A percentile compares a stretch with the other conserved stretches of the same genome.
Conservation (phyloP, 2,888 invertebrate species). For the Adelognathus sp. region DNA sequence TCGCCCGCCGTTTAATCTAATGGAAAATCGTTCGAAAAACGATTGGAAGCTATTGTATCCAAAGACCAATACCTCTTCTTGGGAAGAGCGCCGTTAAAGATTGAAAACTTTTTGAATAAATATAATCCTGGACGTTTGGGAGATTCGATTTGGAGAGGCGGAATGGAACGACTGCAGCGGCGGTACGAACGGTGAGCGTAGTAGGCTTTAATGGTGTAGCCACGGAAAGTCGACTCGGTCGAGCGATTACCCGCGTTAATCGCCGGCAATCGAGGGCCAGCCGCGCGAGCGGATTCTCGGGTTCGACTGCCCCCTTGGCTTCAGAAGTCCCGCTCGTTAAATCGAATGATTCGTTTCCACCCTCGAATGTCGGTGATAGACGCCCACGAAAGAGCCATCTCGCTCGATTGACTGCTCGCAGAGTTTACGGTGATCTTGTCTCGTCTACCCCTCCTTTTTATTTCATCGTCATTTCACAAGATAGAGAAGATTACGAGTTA, state of each 20-base stretch:
- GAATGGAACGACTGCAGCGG: background rate
- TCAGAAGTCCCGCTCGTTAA: conserved; percentile 43
- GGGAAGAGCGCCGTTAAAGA: background rate
- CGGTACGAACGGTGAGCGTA: background rate
- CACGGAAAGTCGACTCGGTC: conserved; percentile 42
- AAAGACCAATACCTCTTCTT: background rate
- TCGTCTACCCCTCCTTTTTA: background rate
- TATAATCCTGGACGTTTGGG: conserved; percentile 24
- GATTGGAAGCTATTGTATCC: background rate
- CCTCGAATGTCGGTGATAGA: background rate
- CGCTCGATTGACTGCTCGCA: background rate
- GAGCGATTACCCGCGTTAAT: conserved; percentile 51
- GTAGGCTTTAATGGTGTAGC: conserved; percentile 21
- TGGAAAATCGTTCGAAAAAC: conserved; percentile 12
- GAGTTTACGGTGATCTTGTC: background rate
- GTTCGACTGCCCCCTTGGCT: conserved; percentile 10
- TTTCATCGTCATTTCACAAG: background rate
- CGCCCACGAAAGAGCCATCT: background rate
- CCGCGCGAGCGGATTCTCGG: conserved; percentile 19
- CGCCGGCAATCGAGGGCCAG: conserved; percentile 41
- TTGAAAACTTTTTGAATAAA: conserved; percentile 21
- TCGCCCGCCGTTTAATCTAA: background rate
- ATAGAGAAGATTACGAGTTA: background rate
- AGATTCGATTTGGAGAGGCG: background rate
- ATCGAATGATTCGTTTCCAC: conserved; percentile 49